Conservation (phyloP, 92 coral and sea anemone genomes). For the Epizoanthus ramosus region DNA sequence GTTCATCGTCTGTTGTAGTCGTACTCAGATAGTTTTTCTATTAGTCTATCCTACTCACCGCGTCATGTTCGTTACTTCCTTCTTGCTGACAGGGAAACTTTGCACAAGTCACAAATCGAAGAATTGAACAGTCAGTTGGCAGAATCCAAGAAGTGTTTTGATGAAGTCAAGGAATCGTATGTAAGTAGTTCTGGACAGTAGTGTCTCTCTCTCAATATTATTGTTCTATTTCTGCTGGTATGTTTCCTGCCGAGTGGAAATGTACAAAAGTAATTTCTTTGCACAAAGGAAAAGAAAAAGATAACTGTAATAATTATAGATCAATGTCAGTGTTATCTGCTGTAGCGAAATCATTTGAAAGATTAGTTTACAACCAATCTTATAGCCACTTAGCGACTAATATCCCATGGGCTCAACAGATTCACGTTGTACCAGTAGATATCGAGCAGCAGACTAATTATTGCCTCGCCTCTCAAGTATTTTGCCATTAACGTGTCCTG, state of each 20-base stretch:
- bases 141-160: constrained; percentile 5
- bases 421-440: too few relatives aligned
- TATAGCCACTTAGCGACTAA: constrained; percentile 21
- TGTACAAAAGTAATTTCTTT: background rate
- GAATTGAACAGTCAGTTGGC: constrained; percentile 6
- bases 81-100: too few relatives aligned
- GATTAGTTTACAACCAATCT: constrained; percentile 34
- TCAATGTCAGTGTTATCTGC: constrained; percentile 11
- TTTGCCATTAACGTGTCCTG: too few relatives aligned
- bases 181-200: constrained; percentile 10
- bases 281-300: constrained; percentile 16
- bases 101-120: constrained; percentile 5
- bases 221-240: background rate
- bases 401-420: too few relatives aligned
- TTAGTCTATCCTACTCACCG: too few relatives aligned
- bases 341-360: constrained; percentile 28
- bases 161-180: constrained; percentile 6
- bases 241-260: constrained; percentile 7
- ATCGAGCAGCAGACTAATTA: too few relatives aligned
- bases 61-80: too few relatives aligned
- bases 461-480: too few relatives aligned
- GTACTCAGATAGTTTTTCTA: too few relatives aligned
- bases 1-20: too few relatives aligned
- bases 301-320: constrained; percentile 14
- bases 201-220: too few relatives aligned